These are phyloP conservation scores for Kuschelorhynchus macadamiae DNA, from an alignment of 2,888 invertebrate species.

Conservation along the genomic window DNA sequence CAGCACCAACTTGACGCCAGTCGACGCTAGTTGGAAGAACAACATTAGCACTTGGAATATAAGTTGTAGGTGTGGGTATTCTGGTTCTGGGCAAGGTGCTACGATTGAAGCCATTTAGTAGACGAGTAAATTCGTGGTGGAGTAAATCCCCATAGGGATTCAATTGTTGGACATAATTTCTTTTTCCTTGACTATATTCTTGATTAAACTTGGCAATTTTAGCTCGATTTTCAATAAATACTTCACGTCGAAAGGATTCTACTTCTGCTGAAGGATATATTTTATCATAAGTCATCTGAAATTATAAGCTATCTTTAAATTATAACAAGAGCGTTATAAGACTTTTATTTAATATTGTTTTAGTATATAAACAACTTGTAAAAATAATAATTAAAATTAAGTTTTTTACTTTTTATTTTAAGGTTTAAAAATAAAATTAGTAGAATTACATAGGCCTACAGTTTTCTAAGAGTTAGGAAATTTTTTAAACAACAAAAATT, in stretches of 20 bases:
- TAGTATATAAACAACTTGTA: no score
- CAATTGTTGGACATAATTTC: slow-evolving; percentile 62
- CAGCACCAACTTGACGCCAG: slow-evolving; percentile 66
- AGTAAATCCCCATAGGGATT: slow-evolving; percentile 65
- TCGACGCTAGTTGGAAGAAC: slow-evolving; percentile 63
- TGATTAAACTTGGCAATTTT: slow-evolving; percentile 64
- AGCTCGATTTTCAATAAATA: slow-evolving; percentile 65
- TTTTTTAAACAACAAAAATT: no score
- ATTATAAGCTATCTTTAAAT: background rate
- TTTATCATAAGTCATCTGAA: slow-evolving; percentile 63
- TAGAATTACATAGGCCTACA: no score
- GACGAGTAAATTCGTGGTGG: slow-evolving; percentile 63
- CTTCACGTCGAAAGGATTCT: slow-evolving; percentile 62
- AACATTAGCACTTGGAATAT: slow-evolving; percentile 64
- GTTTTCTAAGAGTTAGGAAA: no score
- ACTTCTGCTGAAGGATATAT: slow-evolving; percentile 60
- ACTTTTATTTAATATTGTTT: background rate
- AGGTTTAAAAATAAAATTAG: no score
- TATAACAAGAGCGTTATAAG: background rate
- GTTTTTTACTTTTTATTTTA: no score
- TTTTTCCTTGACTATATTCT: slow-evolving; percentile 61
- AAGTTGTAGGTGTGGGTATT: slow-evolving; percentile 57
- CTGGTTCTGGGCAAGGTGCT: slow-evolving; percentile 50
- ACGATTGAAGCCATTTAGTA: slow-evolving; percentile 65
- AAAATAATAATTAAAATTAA: no score